These are phyloP conservation scores for Nymphalis polychloros DNA, from an alignment of 2,888 invertebrate genomes.

Conservation along the genomic window DNA sequence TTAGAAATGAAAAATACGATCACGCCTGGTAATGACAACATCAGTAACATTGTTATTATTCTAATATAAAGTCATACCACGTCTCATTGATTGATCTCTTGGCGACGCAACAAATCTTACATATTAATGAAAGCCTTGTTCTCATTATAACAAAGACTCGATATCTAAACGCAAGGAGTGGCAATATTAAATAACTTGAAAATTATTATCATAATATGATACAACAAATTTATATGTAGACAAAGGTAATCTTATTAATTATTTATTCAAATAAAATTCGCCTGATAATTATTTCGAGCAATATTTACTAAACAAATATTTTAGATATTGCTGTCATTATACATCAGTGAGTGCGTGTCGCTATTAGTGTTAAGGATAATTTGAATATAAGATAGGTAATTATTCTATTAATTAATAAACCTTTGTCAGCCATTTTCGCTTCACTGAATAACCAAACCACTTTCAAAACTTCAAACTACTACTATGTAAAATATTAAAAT, in stretches of 20 bases:
- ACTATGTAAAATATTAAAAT: too few species aligned
- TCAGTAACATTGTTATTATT: not conserved
- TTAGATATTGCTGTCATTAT: too few species aligned
- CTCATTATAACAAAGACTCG: not conserved
- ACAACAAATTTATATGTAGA: not conserved
- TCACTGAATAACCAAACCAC: too few species aligned
- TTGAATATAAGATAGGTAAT: too few species aligned
- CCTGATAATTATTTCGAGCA: not conserved
- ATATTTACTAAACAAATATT: not conserved
- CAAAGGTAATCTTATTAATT: not conserved
- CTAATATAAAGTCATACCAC: conserved; percentile 11
- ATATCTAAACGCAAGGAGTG: not conserved
- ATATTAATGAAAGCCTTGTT: conserved; percentile 1
- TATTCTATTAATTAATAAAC: too few species aligned
- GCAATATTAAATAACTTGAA: not conserved
- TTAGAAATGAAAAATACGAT: too few species aligned
- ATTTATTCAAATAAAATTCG: not conserved
- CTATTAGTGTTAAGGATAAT: too few species aligned
- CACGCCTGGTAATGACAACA: conserved; percentile 1
- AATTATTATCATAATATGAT: not conserved
- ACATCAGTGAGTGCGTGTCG: too few species aligned
- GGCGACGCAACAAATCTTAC: not conserved
- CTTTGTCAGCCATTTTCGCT: too few species aligned
- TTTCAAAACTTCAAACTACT: too few species aligned
- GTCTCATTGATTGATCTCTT: conserved; percentile 12